Evolutionary conservation across 2,797 vertebrate species (phyloP).

Genomic region (Micrastur ruficollis): DNA sequence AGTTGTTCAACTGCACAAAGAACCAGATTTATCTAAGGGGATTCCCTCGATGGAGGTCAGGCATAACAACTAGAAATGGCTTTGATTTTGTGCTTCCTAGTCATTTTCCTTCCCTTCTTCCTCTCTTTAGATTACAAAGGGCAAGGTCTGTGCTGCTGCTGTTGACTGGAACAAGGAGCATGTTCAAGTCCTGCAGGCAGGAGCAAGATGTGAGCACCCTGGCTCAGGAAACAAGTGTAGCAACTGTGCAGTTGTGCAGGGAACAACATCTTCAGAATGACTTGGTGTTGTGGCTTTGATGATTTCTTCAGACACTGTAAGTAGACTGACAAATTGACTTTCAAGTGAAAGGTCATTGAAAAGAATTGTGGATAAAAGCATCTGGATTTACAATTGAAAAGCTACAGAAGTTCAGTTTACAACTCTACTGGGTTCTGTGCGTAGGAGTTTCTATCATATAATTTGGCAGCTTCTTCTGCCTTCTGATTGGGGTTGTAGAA

Average conservation of each 20-base stretch:
- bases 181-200: background rate
- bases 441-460: conserved; percentile 63
- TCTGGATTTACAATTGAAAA: conserved; percentile 77
- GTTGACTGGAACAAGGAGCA: background rate
- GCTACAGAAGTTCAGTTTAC: conserved; percentile 60
- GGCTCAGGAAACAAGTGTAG: conserved; percentile 8
- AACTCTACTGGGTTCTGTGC: conserved; percentile 47
- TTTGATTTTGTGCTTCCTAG: background rate
- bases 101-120: background rate
- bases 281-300: conserved; percentile 68
- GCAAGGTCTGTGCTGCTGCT: background rate
- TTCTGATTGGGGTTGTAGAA: conserved; percentile 59
- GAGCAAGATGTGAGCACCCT: background rate
- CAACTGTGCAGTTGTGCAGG: background rate
- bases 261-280: conserved; percentile 34
- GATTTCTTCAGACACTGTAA: conserved; percentile 73
- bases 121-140: background rate
- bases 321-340: conserved; percentile 78
- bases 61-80: background rate
- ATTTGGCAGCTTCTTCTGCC: conserved; percentile 62
- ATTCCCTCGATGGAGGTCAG: background rate
- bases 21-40: background rate
- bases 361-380: conserved; percentile 66
- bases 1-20: background rate
- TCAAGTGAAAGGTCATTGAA: conserved; percentile 74